Evolutionary conservation across 2,888 invertebrate species (phyloP), one percentile per base, ranked within the genome.

Genomic region (Sarcophaga variegata): DNA sequence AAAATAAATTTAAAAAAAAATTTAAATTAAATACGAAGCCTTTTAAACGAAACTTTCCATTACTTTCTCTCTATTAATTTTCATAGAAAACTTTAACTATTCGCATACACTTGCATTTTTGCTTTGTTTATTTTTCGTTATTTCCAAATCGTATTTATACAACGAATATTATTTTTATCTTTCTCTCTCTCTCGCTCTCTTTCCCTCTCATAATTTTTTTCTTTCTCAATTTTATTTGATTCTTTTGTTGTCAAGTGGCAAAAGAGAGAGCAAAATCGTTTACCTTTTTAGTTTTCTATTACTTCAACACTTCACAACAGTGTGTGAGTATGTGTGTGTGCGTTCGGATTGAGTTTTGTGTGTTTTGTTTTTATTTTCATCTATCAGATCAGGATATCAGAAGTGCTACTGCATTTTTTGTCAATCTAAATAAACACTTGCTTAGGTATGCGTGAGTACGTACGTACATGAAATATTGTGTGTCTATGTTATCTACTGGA

Each of bases 381-480:
- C n/a, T 20, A 74, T 45, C 14, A 63, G 66, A 78, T 83, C 74
- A 70, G 27, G 70, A 70, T 75, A 64, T 63, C 10, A 64, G 17
- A 14, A 79, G 69, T 74, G 20, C 17, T 67, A 37, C 62, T 63
- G 8, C 2, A 37, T 10, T 54, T 69, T 78, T 60, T 47, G 62
- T 69, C 49, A 71, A 79, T 74, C 8, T 10, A 37, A 37, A 37
- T 69, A 74, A 78, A 14, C 72, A 49, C 62, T 74, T 83, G 74
- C 74, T 67, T 64, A 69, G 63, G 62, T 25, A 47, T 74, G 20
- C 54, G 17, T 17, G 54, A 10, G 54, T 54, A 54, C 17, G 49
- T 54, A 54, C 2, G 17, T 54, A 54, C 4, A 17, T 54, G 12
- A 54, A 54, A 17, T 49, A 49, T 37, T 54, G 54, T 54, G 54